A percentile compares a stretch with the other conserved stretches of the same genome.
Conservation (phyloP, 2,113 vertebrate genomes). For the Vulpes ferrilata region DNA sequence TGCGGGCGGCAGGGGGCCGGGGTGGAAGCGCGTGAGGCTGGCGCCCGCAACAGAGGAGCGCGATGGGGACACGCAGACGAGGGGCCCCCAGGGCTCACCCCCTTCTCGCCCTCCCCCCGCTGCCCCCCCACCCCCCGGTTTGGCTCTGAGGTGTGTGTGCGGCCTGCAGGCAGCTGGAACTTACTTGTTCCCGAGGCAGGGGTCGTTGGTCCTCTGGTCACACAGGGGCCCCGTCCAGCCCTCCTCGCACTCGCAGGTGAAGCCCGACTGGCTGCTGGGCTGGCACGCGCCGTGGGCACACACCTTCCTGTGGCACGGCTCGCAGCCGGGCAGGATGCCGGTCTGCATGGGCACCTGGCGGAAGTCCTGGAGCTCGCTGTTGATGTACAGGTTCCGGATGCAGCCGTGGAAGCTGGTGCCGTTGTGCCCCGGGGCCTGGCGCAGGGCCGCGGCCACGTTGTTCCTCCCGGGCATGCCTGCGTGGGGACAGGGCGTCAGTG, state of each 20-base stretch:
- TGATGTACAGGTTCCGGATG: conserved; percentile 96
- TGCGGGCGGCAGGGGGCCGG: too few relatives aligned
- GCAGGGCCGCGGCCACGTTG: conserved; percentile 91
- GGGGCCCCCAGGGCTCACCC: too few relatives aligned
- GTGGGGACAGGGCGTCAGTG: not conserved
- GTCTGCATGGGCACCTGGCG: conserved; percentile 92
- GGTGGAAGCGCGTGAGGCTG: too few relatives aligned
- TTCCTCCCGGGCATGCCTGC: conserved; percentile 95
- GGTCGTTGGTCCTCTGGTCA: conserved; percentile 95
- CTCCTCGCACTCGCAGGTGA: conserved; percentile 95
- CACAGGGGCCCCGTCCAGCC: conserved; percentile 96
- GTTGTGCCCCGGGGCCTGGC: conserved; percentile 93
- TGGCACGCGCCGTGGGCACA: conserved; percentile 96
- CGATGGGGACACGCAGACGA: too few relatives aligned
- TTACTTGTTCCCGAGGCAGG: conserved; percentile 98
- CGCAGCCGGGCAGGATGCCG: conserved; percentile 96
- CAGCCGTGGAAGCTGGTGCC: conserved; percentile 98
- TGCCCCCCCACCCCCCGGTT: not conserved
- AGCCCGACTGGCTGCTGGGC: conserved; percentile 93
- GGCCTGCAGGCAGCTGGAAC: conserved; percentile 80
- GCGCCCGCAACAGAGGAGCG: too few relatives aligned
- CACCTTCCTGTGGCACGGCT: conserved; percentile 94
- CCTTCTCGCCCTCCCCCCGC: not conserved
- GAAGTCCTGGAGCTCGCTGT: conserved; percentile 97
- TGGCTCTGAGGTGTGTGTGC: not conserved